phyloP scores from a whole-genome alignment of 2,797 vertebrate genomes.

The Pseudochaenichthys georgianus region DNA sequence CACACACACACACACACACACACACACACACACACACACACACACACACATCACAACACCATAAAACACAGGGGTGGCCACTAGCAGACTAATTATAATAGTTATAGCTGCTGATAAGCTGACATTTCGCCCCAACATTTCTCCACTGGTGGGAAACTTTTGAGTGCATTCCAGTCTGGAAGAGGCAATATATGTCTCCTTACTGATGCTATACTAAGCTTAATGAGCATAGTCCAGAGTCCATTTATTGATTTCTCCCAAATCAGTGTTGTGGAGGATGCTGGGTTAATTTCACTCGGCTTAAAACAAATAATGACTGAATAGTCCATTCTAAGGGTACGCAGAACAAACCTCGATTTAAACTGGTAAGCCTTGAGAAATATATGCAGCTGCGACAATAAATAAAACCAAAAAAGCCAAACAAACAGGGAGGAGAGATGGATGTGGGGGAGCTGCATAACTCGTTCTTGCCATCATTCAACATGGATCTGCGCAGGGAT shows the following conservation, averaged over 20 bases:
- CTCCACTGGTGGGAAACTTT: constrained; percentile 58
- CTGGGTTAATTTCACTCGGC: constrained; percentile 76
- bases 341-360: constrained; percentile 55
- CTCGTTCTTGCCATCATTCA: constrained; percentile 44
- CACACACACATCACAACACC: constrained; percentile 1
- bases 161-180: constrained; percentile 31
- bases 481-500: constrained; percentile 29
- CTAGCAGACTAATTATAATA: constrained; percentile 60
- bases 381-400: constrained; percentile 55
- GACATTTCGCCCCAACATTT: constrained; percentile 57
- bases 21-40: constrained; percentile 18
- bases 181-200: constrained; percentile 45
- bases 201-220: constrained; percentile 69
- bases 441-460: constrained; percentile 27
- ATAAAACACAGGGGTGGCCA: constrained; percentile 43
- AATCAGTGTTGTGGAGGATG: constrained; percentile 71
- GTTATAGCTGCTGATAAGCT: constrained; percentile 45
- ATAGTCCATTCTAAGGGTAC: constrained; percentile 53
- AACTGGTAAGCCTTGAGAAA: constrained; percentile 70
- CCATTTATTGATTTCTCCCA: constrained; percentile 79
- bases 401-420: constrained; percentile 69
- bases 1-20: constrained; percentile 22
- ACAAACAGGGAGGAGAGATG: constrained; percentile 45
- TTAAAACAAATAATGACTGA: constrained; percentile 72
- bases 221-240: constrained; percentile 78